Evolutionary conservation across 2,113 vertebrate genomes (phyloP).

Genomic region (Cheilinus undulatus): DNA sequence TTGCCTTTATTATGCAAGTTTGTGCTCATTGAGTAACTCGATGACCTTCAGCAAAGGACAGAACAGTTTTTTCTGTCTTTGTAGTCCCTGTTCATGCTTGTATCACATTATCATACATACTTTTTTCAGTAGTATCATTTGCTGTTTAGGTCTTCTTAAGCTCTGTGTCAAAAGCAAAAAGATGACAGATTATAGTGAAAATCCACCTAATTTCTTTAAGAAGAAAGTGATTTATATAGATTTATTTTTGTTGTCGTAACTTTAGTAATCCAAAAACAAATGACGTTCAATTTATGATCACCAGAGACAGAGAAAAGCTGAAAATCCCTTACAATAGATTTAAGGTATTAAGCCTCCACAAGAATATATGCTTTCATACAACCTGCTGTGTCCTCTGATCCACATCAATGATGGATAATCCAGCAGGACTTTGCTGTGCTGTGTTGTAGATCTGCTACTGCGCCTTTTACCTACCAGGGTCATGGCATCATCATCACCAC

Average conservation of each 20-base stretch:
- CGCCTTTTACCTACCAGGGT: constrained; percentile 60
- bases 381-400: constrained; percentile 26
- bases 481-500: constrained; percentile 62
- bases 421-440: constrained; percentile 18
- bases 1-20: neutral
- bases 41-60: constrained; percentile 4
- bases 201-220: neutral
- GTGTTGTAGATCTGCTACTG: constrained; percentile 43
- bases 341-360: neutral
- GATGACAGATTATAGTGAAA: neutral
- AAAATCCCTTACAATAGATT: neutral
- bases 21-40: neutral
- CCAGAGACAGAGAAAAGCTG: neutral
- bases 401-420: constrained; percentile 40
- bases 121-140: neutral
- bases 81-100: neutral
- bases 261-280: neutral
- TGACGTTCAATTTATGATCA: neutral
- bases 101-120: neutral
- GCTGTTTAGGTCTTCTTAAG: neutral
- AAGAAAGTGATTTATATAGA: neutral
- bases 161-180: neutral
- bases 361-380: neutral
- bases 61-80: neutral
- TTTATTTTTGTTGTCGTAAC: neutral